Conservation (phyloP, 1,140 invertebrate species). For the Pseudomyrmex flavicornis region DNA sequence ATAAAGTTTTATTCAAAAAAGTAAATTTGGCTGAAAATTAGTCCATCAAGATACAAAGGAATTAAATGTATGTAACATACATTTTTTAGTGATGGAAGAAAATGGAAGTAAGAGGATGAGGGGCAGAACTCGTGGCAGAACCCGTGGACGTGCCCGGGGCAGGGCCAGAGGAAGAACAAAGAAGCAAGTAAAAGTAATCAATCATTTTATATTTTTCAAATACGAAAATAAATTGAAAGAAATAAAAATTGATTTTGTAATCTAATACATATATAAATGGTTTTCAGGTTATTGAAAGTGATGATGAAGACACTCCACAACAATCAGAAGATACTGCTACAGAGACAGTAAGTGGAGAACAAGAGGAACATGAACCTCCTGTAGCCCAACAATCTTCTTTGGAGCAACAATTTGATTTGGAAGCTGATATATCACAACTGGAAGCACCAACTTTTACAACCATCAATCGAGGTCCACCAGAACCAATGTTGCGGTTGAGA, state of each 20-base stretch:
- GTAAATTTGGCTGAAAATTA: neutral
- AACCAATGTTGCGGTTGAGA: constrained; percentile 93
- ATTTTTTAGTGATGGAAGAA: constrained; percentile 79
- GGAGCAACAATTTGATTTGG: constrained; percentile 92
- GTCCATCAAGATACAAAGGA: neutral
- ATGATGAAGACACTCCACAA: constrained; percentile 88
- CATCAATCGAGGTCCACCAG: constrained; percentile 93
- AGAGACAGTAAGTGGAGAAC: constrained; percentile 81
- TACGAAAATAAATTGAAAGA: neutral
- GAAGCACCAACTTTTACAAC: constrained; percentile 96
- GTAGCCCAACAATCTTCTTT: constrained; percentile 72
- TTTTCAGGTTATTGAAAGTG: constrained; percentile 88
- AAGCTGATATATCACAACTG: constrained; percentile 94
- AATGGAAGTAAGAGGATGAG: constrained; percentile 83
- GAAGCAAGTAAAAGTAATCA: constrained; percentile 88
- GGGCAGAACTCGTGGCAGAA: constrained; percentile 86
- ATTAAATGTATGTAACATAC: constrained; percentile 9
- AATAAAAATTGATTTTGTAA: constrained; percentile 1
- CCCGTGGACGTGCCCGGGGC: constrained; percentile 89
- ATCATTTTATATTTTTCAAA: neutral
- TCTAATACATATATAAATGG: constrained; percentile 23
- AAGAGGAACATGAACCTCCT: constrained; percentile 81
- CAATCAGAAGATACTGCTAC: constrained; percentile 85
- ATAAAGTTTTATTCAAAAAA: neutral
- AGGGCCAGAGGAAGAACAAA: constrained; percentile 89